Conservation (phyloP, 2,113 vertebrate species). For the Hyperopisus bebe region DNA sequence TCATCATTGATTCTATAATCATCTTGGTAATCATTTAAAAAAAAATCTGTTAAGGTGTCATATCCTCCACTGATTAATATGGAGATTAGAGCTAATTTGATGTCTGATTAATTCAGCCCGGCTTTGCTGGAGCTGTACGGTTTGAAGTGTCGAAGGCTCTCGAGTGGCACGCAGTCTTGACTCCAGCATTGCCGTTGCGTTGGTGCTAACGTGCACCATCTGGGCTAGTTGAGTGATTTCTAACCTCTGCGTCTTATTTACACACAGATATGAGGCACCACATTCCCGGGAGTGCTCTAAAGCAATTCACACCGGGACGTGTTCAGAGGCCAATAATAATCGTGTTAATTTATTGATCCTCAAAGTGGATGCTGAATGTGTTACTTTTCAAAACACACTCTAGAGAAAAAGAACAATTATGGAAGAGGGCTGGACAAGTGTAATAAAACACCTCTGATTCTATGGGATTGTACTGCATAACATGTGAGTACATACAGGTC, state of each 20-base stretch:
- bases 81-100: conserved; percentile 34
- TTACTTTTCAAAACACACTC: not conserved
- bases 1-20: conserved; percentile 32
- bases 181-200: not conserved
- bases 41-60: conserved; percentile 32
- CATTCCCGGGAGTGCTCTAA: not conserved
- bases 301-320: not conserved
- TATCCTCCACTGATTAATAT: conserved; percentile 34
- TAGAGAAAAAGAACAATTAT: not conserved
- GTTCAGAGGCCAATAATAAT: not conserved
- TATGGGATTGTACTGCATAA: not conserved
- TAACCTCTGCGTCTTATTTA: not conserved
- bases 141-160: not conserved
- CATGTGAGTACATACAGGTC: not conserved
- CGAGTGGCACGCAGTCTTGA: not conserved
- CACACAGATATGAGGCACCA: not conserved
- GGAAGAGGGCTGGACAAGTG: not conserved
- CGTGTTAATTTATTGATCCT: not conserved
- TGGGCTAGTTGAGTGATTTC: not conserved
- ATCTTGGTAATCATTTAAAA: conserved; percentile 25
- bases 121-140: conserved; percentile 24
- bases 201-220: conserved; percentile 1
- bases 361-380: not conserved
- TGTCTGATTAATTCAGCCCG: conserved; percentile 32
- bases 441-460: not conserved